Evolutionary conservation across 2,888 invertebrate genomes (phyloP).

Genomic region (Deilephila porcellus): DNA sequence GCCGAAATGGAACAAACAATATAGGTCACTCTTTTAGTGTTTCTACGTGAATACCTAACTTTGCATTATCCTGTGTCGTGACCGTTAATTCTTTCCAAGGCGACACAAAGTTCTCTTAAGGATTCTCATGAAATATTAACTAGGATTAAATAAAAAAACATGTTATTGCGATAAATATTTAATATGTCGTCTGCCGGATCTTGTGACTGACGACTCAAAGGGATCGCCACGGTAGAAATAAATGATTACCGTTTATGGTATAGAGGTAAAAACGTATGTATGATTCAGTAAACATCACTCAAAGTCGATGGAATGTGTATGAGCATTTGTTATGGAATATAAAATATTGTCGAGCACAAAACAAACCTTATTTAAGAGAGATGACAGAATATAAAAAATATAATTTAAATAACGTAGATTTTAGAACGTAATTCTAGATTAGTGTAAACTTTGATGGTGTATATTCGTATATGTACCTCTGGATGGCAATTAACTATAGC

Average conservation of each 20-base stretch:
- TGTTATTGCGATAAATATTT: slow-evolving; percentile 5
- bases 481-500: no score
- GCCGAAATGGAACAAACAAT: slow-evolving; percentile 60
- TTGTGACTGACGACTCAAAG: neutral
- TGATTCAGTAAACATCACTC: neutral
- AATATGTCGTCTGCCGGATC: slow-evolving; percentile 1
- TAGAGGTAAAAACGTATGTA: neutral
- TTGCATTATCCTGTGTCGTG: slow-evolving; percentile 7
- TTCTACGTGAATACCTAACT: slow-evolving; percentile 43
- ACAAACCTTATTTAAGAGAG: neutral
- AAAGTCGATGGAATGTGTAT: neutral
- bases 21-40: slow-evolving; percentile 58
- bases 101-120: neutral
- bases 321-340: neutral
- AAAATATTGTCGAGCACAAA: neutral
- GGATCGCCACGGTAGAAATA: slow-evolving; percentile 5
- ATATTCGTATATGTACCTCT: no score
- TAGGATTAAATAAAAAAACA: neutral
- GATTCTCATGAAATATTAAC: slow-evolving; percentile 14
- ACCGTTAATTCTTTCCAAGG: slow-evolving; percentile 6
- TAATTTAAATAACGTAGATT: no score
- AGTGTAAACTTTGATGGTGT: neutral
- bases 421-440: neutral
- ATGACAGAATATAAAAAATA: neutral
- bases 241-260: slow-evolving; percentile 17